Evolutionary conservation across 2,797 vertebrate species (phyloP).

Genomic region (Acomys russatus): DNA sequence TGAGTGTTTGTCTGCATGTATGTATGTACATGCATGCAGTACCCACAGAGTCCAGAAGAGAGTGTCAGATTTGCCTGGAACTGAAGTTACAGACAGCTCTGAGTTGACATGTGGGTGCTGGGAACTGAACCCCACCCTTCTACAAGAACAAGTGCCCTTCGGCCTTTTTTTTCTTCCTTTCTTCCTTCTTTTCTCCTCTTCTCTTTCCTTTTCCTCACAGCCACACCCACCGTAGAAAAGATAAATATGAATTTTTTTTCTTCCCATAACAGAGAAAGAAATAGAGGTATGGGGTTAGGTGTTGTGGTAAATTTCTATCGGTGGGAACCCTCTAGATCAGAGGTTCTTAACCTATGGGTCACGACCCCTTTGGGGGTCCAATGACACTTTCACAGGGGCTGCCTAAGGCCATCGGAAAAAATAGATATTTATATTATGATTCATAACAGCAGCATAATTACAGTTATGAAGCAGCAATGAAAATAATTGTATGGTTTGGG

Average conservation of each 20-base stretch:
- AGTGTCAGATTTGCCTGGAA: background rate
- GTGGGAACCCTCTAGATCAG: background rate
- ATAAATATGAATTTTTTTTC: conserved; percentile 74
- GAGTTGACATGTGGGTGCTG: background rate
- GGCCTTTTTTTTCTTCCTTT: background rate
- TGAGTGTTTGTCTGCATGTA: background rate
- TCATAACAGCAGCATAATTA: background rate
- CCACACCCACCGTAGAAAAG: conserved; percentile 50
- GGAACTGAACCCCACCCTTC: background rate
- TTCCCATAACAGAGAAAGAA: conserved; percentile 23
- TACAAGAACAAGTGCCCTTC: background rate
- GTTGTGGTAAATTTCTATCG: background rate
- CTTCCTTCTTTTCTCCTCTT: background rate
- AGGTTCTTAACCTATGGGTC: background rate
- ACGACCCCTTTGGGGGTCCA: background rate
- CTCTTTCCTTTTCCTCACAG: background rate
- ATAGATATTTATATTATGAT: background rate
- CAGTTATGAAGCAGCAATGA: background rate
- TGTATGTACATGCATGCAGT: background rate
- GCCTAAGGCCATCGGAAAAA: background rate
- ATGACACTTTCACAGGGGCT: background rate
- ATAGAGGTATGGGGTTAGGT: background rate
- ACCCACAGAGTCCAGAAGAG: background rate
- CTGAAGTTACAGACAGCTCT: background rate
- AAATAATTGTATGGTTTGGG: background rate